Evolutionary conservation across 2,888 invertebrate species (phyloP).

Genomic region (Heteropelma amictum): DNA sequence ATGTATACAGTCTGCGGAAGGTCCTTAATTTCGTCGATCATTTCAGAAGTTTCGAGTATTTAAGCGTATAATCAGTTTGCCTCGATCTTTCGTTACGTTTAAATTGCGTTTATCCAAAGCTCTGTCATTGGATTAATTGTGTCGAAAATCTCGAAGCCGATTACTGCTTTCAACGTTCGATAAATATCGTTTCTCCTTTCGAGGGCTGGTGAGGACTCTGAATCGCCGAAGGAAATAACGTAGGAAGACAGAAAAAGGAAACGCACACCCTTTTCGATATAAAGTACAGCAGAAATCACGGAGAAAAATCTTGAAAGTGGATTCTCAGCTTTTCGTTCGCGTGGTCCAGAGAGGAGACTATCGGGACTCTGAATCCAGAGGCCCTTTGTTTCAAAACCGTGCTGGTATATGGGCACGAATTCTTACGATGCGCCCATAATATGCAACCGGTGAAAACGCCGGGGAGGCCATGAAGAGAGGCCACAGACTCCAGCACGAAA

Average conservation of each 20-base stretch:
- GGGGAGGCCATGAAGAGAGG: slow-evolving; percentile 35
- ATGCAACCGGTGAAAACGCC: slow-evolving; percentile 33
- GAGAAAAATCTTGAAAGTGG: slow-evolving; percentile 48
- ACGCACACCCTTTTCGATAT: not conserved
- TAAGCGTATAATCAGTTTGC: too few species aligned
- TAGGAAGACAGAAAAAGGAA: too few species aligned
- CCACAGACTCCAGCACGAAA: slow-evolving; percentile 1
- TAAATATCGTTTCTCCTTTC: not conserved
- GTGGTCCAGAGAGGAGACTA: slow-evolving; percentile 1
- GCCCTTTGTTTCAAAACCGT: slow-evolving; percentile 65
- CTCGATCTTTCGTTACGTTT: too few species aligned
- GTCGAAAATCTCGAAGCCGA: too few species aligned
- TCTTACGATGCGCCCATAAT: slow-evolving; percentile 61
- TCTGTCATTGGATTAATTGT: too few species aligned
- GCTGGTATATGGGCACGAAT: slow-evolving; percentile 44
- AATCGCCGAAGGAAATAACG: too few species aligned
- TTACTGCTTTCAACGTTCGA: too few species aligned
- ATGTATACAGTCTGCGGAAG: too few species aligned
- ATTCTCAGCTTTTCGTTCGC: slow-evolving; percentile 31
- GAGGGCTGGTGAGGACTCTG: too few species aligned
- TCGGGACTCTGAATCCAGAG: slow-evolving; percentile 46
- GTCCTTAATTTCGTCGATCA: too few species aligned
- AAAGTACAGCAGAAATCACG: slow-evolving; percentile 7
- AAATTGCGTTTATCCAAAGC: too few species aligned
- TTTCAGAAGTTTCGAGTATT: too few species aligned